Conservation (phyloP, 2,797 vertebrate species). For the Bucorvus abyssinicus region DNA sequence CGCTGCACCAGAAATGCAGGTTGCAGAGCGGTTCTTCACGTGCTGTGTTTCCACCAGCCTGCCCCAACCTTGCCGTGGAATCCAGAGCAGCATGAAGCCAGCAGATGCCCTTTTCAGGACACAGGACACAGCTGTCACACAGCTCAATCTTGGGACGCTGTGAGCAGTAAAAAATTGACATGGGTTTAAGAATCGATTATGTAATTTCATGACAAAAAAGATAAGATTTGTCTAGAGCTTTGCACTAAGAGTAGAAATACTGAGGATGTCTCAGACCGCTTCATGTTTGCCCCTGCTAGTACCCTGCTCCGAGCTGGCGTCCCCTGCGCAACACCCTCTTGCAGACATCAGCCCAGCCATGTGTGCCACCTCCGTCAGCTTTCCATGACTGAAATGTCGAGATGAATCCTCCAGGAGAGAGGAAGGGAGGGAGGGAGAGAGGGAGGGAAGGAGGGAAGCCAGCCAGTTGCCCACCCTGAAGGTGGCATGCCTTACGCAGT, state of each 20-base stretch:
- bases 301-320: background rate
- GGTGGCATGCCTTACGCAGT: too few species aligned
- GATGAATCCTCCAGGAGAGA: too few species aligned
- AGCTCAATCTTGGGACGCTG: fast-evolving
- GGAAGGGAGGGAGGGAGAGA: too few species aligned
- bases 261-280: background rate
- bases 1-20: background rate
- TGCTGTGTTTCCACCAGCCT: background rate
- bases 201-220: background rate
- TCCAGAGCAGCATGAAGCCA: background rate
- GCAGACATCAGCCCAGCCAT: background rate
- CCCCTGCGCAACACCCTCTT: fast-evolving
- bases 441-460: too few species aligned
- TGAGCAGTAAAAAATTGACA: too few species aligned
- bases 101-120: background rate
- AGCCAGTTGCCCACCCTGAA: too few species aligned
- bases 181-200: background rate
- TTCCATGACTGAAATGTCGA: too few species aligned
- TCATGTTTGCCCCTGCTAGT: background rate
- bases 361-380: too few species aligned
- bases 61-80: background rate
- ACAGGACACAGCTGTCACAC: fast-evolving
- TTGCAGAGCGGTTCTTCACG: fast-evolving
- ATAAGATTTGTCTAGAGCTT: too few species aligned
- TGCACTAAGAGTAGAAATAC: background rate